Evolutionary conservation across 2,113 vertebrate genomes (phyloP), one percentile per base, ranked within the genome.

Genomic region (Galbula dea): DNA sequence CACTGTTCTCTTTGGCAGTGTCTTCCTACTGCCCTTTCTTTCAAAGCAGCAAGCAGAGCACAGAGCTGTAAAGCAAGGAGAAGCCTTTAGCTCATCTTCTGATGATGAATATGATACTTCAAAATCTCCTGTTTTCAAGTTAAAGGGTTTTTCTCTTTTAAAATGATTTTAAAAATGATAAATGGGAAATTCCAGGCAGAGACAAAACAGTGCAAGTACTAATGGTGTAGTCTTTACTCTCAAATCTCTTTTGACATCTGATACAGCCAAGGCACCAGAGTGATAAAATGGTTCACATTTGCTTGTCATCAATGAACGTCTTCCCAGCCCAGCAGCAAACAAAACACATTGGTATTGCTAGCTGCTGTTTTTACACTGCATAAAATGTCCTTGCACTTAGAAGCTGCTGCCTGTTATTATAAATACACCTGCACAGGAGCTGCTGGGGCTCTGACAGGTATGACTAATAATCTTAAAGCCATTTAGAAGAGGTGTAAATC

Each of bases 401-500:
- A 55, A 7, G 29, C 30, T 52, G 54, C 23, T 3, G 10, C 7
- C 26, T 71, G 89, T 86, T 67, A 18, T 58, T 65, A 19, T 49
- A 24, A 45, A 5, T 59, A 43, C 78, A 58, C 81, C 86, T 80
- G 75, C 62, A 46, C 24, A 29, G 76, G 23, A 80, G 21, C 49
- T 32, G 34, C 6, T 34, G 14, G 68, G 24, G 62, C 34, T 32
- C 74, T 37, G 48, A 41, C 78, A 62, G 51, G 63, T 59, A 41
- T 67, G 57, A 52, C 11, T 23, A 23, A 39, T 27, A 67, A 14
- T 58, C 41, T n/a, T 46, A 15, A 24, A 68, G 2, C 21, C 41
- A 34, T 58, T 65, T 57, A 49, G 80, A 72, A 24, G 65, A 91
- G 96, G 89, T 82, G 93, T 90, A 94, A 96, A 95, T 83, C 95